Conservation (phyloP, 2,797 vertebrate species). For the Gymnothorax javanicus region DNA sequence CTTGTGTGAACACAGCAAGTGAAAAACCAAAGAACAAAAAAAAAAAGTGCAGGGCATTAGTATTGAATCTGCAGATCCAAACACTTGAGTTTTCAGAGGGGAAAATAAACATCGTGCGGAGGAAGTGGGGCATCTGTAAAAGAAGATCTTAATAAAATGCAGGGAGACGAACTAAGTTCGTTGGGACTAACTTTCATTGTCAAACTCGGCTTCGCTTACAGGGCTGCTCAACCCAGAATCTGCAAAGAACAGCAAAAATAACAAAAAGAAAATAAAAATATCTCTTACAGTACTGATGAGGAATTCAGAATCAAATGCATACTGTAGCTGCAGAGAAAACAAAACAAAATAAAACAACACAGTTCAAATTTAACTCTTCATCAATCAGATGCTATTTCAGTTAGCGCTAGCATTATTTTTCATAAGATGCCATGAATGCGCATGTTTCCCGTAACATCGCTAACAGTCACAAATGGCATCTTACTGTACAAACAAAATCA, state of each 20-base stretch:
- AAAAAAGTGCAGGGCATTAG: slow-evolving; percentile 59
- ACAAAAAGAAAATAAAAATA: slow-evolving; percentile 66
- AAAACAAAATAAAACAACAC: slow-evolving; percentile 37
- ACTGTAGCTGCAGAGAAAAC: slow-evolving; percentile 39
- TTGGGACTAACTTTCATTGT: slow-evolving; percentile 96
- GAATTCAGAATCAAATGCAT: slow-evolving; percentile 52
- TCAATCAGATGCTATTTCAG: slow-evolving; percentile 24
- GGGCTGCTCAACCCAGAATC: slow-evolving; percentile 98
- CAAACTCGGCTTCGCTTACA: slow-evolving; percentile 93
- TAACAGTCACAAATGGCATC: neutral
- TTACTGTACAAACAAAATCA: neutral
- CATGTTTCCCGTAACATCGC: neutral
- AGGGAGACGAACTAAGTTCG: slow-evolving; percentile 70
- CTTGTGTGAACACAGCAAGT: slow-evolving; percentile 65
- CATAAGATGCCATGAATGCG: neutral
- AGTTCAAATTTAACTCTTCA: slow-evolving; percentile 21
- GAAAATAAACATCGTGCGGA: slow-evolving; percentile 37
- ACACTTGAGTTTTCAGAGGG: slow-evolving; percentile 61
- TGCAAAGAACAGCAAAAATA: slow-evolving; percentile 91
- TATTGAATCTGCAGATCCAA: slow-evolving; percentile 50
- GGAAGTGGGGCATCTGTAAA: slow-evolving; percentile 39
- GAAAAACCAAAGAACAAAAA: slow-evolving; percentile 57
- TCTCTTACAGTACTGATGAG: slow-evolving; percentile 53
- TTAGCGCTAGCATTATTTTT: slow-evolving; percentile 4
- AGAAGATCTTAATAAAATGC: slow-evolving; percentile 60